Percentiles rank a stretch among this genome's conserved stretches.
Conservation (phyloP, 2,888 invertebrate genomes). For the Trimorus sp. region DNA sequence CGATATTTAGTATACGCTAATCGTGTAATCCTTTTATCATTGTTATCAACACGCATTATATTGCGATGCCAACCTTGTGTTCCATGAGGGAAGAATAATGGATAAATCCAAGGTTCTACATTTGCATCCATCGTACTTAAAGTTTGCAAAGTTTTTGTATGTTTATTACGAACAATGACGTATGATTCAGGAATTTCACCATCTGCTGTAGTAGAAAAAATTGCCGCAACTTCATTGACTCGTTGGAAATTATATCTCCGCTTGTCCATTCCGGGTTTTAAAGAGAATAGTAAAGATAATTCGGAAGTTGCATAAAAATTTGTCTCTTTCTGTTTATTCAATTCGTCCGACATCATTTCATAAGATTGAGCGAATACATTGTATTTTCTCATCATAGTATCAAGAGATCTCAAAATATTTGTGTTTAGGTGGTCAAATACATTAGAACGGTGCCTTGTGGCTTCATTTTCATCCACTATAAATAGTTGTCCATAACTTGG, state of each 20-base stretch:
- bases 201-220: slow-evolving; percentile 66
- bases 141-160: slow-evolving; percentile 48
- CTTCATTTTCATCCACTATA: too few species aligned
- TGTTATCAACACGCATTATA: too few species aligned
- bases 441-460: too few species aligned
- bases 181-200: slow-evolving; percentile 68
- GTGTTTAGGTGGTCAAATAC: slow-evolving; percentile 14
- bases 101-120: slow-evolving; percentile 40
- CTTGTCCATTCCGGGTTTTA: too few species aligned
- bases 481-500: too few species aligned
- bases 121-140: slow-evolving; percentile 23
- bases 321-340: too few species aligned
- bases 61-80: too few species aligned
- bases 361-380: slow-evolving; percentile 64
- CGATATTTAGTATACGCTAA: too few species aligned
- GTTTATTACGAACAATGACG: slow-evolving; percentile 58
- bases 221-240: slow-evolving; percentile 66
- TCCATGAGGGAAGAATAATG: slow-evolving; percentile 62
- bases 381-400: slow-evolving; percentile 61
- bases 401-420: slow-evolving; percentile 44
- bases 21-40: too few species aligned
- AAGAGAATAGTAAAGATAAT: slow-evolving; percentile 56
- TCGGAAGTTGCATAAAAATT: slow-evolving; percentile 25
- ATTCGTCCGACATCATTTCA: too few species aligned
- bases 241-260: too few species aligned